Base-by-base conservation (phyloP, 1,140 invertebrate genomes). In the Teleogryllus occipitalis region DNA sequence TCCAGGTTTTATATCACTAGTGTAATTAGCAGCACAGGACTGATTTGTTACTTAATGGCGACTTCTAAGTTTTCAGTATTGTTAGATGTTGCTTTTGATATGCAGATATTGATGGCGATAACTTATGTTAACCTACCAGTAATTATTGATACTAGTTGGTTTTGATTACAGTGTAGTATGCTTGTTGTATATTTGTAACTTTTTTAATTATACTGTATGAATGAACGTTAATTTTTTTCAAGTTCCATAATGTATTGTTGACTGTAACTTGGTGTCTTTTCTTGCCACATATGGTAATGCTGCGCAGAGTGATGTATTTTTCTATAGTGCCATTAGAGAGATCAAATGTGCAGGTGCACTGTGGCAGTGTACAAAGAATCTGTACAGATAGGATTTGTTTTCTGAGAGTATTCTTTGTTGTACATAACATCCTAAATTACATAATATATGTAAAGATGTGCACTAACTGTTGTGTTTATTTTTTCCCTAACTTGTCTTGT, bases 161-260 rank as follows among this genome's bases (percentile, higher is more conserved):
- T 65, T 65, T 14, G 18, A 14, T 65, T 14, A 14, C 54, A 65
- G 18, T 14, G 54, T 65, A 65, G 54, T 3, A 18, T 65, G 54
- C 54, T 65, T 65, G 54, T 65, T 65, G 54, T 65, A 65, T 65
- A 65, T 65, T 65, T 65, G 54, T 65, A 65, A 65, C 54, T 65
- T 65, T 65, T 65, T 65, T 65, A 65, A 65, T 65, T 65, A 65
- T 65, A 14, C 18, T 65, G 54, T 65, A 65, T 65, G 54, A 65
- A 65, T 65, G 54, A 65, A 65, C 0, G 10, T 65, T 65, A 65
- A 65, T 14, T 65, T 39, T n/a, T 39, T 65, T 18, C 54, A 65
- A 65, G 10, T 65, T 18, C 54, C 10, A 65, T 65, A 65, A 2
- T 65, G 54, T 65, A 65, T 18, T 65, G 54, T 65, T 65, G 54